phyloP scores from a whole-genome alignment of 2,113 vertebrate genomes.

The Microcebus griseorufus region DNA sequence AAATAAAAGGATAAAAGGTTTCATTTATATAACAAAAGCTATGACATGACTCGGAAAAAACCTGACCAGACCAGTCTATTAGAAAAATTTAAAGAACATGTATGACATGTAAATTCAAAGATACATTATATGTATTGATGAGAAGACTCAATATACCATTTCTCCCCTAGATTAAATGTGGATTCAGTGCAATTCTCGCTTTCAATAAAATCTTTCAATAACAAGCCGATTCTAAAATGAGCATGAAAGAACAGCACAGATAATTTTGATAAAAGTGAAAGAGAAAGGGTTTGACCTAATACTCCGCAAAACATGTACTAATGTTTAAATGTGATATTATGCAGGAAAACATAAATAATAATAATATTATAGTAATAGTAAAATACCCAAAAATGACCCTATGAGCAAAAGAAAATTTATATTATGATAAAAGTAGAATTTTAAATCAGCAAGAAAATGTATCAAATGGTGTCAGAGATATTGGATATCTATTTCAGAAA shows the following conservation, averaged over 20 bases:
- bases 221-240: not conserved
- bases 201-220: not conserved
- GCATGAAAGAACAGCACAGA: not conserved
- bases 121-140: not conserved
- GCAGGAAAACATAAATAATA: not conserved
- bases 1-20: not conserved
- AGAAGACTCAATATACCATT: not conserved
- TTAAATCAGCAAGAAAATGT: conserved; percentile 3
- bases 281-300: not conserved
- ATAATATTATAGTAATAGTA: not conserved
- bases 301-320: not conserved
- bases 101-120: not conserved
- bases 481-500: not conserved
- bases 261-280: not conserved
- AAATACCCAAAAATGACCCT: not conserved
- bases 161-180: not conserved
- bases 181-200: not conserved
- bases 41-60: not conserved
- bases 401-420: not conserved
- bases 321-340: not conserved
- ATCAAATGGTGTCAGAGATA: not conserved
- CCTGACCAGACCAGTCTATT: not conserved
- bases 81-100: not conserved
- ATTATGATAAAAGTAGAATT: not conserved
- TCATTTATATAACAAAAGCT: not conserved